Evolutionary conservation across 2,797 vertebrate genomes (phyloP), one percentile per base, ranked within the genome.

Genomic region (Poecilia velifera): DNA sequence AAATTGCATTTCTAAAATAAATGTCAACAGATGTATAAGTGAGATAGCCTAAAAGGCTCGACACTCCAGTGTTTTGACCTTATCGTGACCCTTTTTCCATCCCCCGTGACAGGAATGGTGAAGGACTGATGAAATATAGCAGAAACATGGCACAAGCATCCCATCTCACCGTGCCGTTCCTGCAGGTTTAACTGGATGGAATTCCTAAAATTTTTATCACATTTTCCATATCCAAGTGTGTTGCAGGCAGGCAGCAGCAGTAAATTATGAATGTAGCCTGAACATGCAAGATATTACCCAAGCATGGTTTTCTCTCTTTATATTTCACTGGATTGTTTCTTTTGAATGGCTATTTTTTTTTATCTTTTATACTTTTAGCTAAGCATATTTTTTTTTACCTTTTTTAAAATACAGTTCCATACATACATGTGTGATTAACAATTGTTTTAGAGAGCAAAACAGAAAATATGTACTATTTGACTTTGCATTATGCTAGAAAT

Each of bases 181-280:
- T 77, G 66, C 76, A 64, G 81, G 82, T 88, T 72, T 78, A 90
- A 90, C 84, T 91, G 89, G 78, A 91, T 87, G 86, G 87, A 87
- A 83, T 82, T 87, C 76, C 72, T 92, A 80, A 86, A 91, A 83
- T 85, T 92, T 93, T 92, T 85, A 93, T 90, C 49, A 84, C 64
- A 84, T 84, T 85, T 88, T 86, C 86, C 77, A 89, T 78, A 91
- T 89, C 77, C 72, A 82, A 88, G 81, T 78, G 83, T 83, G 41
- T 93, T 88, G 88, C 76, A 85, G 77, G 87, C 91, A 89, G 64
- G 83, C 87, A 76, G 78, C 55, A 46, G 77, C 28, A 82, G 95
- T 94, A 83, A 72, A 93, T 95, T 90, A 94, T 94, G 74, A 43
- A 93, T 94, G 90, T 45, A 71, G 62, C 34, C 87, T 87, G 46